These are phyloP conservation scores for Sula dactylatra DNA, from an alignment of 2,113 vertebrate genomes.

Conservation along the genomic window DNA sequence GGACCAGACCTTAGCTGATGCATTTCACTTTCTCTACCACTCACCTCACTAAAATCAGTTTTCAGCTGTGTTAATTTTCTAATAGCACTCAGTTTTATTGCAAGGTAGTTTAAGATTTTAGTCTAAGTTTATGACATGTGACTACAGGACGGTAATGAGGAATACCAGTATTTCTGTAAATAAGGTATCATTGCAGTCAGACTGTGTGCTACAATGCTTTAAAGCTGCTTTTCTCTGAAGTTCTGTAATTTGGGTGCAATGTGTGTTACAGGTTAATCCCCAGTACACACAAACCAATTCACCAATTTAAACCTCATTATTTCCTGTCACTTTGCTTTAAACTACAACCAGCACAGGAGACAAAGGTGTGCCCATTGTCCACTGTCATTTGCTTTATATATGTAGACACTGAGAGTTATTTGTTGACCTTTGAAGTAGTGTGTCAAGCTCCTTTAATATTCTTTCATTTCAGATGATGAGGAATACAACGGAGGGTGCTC, in stretches of 20 bases:
- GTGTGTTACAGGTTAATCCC: conserved; percentile 18
- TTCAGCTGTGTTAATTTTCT: background rate
- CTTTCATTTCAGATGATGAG: conserved; percentile 44
- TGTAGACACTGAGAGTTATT: conserved; percentile 30
- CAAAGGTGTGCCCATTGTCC: conserved; percentile 8
- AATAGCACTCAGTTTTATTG: background rate
- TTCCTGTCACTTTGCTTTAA: conserved; percentile 51
- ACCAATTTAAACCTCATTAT: conserved; percentile 60
- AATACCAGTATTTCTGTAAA: background rate
- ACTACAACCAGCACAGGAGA: background rate
- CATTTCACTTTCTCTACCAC: background rate
- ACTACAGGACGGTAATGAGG: background rate
- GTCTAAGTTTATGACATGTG: background rate
- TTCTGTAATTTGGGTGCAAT: conserved; percentile 6
- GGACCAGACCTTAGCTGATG: background rate
- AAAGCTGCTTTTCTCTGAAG: background rate
- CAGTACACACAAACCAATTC: conserved; percentile 17
- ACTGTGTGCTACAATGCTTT: background rate
- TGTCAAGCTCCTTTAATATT: conserved; percentile 56
- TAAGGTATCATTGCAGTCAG: background rate
- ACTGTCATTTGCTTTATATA: conserved; percentile 40
- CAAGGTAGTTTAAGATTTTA: background rate
- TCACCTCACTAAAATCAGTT: background rate
- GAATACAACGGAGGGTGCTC: background rate
- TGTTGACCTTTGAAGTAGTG: conserved; percentile 55